These are phyloP conservation scores for Glossosoma conforme DNA, from an alignment of 1,140 invertebrate species.

Conservation along the genomic window DNA sequence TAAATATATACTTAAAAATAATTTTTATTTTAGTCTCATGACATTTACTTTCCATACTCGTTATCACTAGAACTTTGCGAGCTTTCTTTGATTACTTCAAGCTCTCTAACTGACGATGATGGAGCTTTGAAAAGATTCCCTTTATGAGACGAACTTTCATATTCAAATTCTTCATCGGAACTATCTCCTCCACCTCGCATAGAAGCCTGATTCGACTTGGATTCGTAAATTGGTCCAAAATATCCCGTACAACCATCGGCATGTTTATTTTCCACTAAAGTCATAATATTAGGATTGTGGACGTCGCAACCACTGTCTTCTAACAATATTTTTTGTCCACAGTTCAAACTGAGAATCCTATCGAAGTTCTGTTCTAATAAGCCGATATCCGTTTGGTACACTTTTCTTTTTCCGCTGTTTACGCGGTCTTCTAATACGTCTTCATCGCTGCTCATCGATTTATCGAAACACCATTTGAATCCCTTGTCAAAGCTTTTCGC, in stretches of 20 bases:
- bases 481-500: conserved; percentile 47
- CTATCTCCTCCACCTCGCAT: conserved; percentile 36
- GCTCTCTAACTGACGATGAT: conserved; percentile 45
- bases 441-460: conserved; percentile 35
- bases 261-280: conserved; percentile 39
- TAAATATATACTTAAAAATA: too few species aligned
- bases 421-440: conserved; percentile 26
- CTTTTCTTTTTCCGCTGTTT: conserved; percentile 2
- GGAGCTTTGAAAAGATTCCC: conserved; percentile 43
- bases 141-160: background rate
- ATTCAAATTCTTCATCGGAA: conserved; percentile 34
- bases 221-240: conserved; percentile 12
- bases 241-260: conserved; percentile 41
- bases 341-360: conserved; percentile 39
- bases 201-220: conserved; percentile 7
- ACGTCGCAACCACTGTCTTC: conserved; percentile 34
- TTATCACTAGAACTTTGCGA: conserved; percentile 50
- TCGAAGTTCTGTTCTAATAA: conserved; percentile 47
- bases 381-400: conserved; percentile 30
- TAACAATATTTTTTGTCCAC: conserved; percentile 3
- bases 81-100: conserved; percentile 50
- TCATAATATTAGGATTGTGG: conserved; percentile 10
- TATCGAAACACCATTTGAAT: conserved; percentile 48
- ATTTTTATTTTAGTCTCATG: too few species aligned
- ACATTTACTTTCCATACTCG: too few species aligned